Conservation (phyloP, 2,113 vertebrate species). For the Oceanodroma tethys region DNA sequence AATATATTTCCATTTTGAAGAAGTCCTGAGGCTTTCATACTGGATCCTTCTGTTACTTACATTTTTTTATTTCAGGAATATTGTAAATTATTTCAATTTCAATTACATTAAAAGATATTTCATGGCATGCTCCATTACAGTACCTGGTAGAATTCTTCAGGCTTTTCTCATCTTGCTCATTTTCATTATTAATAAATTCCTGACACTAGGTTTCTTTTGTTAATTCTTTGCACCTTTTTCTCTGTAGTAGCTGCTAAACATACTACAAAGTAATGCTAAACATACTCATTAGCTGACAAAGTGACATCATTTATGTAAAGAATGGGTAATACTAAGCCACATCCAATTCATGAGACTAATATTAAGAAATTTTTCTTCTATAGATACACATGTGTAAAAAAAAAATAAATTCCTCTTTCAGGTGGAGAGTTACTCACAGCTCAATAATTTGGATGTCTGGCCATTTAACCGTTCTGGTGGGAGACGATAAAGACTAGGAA, state of each 20-base stretch:
- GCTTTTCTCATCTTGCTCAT: not conserved
- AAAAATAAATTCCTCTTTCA: not conserved
- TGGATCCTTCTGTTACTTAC: not conserved
- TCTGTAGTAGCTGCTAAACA: not conserved
- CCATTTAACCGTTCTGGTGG: not conserved
- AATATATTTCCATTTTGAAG: not conserved
- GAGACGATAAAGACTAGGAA: not conserved
- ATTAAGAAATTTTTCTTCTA: not conserved
- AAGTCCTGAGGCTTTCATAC: not conserved
- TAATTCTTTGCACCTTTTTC: not conserved
- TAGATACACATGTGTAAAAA: not conserved
- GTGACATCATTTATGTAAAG: not conserved
- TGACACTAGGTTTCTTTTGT: not conserved
- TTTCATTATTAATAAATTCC: not conserved
- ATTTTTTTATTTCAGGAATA: not conserved
- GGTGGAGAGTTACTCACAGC: not conserved
- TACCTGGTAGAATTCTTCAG: not conserved
- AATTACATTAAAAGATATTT: not conserved
- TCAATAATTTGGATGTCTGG: not conserved
- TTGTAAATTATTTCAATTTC: not conserved
- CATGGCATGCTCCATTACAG: not conserved
- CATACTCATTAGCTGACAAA: not conserved
- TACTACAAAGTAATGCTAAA: not conserved
- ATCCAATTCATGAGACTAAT: not conserved
- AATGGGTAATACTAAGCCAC: not conserved